Conservation (phyloP, 2,888 invertebrate species). For the Exocentrus adspersus region DNA sequence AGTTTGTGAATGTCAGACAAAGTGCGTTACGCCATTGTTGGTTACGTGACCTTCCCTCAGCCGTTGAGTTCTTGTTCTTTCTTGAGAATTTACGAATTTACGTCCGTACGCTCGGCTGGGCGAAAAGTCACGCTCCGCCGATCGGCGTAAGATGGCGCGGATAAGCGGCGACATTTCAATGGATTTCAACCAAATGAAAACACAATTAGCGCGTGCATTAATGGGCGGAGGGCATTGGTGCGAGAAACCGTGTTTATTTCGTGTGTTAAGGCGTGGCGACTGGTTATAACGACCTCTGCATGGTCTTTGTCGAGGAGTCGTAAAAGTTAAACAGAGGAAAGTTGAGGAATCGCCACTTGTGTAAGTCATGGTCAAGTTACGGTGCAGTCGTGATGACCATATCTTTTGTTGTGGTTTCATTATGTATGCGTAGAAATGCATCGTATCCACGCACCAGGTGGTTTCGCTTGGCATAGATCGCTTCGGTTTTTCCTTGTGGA, state of each 20-base stretch:
- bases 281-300: no score
- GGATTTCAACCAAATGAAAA: constrained; percentile 44
- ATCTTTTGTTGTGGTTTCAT: no score
- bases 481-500: no score
- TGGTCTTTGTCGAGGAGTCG: no score
- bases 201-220: constrained; percentile 44
- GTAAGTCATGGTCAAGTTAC: no score
- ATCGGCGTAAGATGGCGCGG: constrained; percentile 35
- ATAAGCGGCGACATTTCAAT: constrained; percentile 47
- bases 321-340: no score
- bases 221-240: constrained; percentile 21
- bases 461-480: no score
- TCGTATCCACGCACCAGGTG: no score
- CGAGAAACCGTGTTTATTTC: not conserved
- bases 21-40: constrained; percentile 43
- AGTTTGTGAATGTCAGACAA: constrained; percentile 33
- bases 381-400: no score
- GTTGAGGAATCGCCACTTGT: no score
- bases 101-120: constrained; percentile 38
- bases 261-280: no score
- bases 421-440: no score
- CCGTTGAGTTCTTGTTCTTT: constrained; percentile 40
- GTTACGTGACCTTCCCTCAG: constrained; percentile 47
- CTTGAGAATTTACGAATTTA: constrained; percentile 51
- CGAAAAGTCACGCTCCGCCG: constrained; percentile 39